These are phyloP conservation scores for Erethizon dorsatum DNA, from an alignment of 2,797 vertebrate genomes.

Conservation along the genomic window DNA sequence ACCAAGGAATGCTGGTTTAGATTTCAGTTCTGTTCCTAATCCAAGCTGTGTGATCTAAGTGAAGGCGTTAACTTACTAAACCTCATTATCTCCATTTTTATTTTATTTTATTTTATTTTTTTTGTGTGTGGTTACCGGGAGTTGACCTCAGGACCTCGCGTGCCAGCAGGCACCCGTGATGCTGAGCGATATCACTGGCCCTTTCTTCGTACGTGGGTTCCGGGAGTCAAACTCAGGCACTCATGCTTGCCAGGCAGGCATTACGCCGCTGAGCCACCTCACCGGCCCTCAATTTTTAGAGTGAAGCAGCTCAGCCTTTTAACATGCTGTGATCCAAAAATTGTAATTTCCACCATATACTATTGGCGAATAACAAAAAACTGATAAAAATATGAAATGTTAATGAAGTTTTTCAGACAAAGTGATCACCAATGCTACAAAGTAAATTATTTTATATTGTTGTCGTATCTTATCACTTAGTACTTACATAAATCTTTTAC, in stretches of 20 bases:
- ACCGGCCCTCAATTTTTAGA: not conserved
- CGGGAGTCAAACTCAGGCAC: no score
- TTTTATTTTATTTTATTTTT: no score
- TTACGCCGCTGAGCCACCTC: no score
- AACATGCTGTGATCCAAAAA: conserved; percentile 35
- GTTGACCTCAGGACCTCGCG: no score
- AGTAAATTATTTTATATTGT: conserved; percentile 43
- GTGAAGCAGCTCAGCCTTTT: conserved; percentile 27
- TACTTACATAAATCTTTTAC: not conserved
- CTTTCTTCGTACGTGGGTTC: no score
- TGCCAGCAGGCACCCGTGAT: no score
- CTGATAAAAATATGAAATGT: not conserved
- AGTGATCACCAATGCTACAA: not conserved
- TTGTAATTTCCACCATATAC: not conserved
- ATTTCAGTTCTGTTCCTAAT: conserved; percentile 13
- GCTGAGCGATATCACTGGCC: no score
- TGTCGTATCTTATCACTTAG: not conserved
- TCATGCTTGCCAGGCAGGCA: no score
- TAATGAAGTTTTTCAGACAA: not conserved
- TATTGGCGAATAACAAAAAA: conserved; percentile 21
- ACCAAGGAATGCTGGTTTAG: not conserved
- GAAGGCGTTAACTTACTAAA: not conserved
- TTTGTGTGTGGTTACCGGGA: no score
- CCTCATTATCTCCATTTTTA: not conserved
- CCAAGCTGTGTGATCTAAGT: not conserved